phyloP scores from a whole-genome alignment of 1,140 invertebrate genomes.

The Drosophila nikananu region DNA sequence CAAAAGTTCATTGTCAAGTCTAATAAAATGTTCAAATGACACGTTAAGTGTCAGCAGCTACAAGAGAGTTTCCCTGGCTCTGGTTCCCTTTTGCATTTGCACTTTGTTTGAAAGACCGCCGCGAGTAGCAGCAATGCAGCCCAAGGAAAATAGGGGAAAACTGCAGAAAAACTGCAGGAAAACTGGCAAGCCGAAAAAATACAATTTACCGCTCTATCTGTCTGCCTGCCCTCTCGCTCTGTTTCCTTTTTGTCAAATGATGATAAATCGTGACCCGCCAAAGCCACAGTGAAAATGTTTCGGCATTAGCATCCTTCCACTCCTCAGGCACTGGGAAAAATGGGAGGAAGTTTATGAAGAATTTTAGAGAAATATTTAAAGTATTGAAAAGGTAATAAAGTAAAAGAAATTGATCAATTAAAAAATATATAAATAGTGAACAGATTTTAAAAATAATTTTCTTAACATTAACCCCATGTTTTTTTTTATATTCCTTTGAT shows the following conservation, averaged over 20 bases:
- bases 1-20: conserved; percentile 82
- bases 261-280: conserved; percentile 79
- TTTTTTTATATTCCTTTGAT: background rate
- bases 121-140: conserved; percentile 19
- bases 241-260: conserved; percentile 81
- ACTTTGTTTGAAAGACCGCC: conserved; percentile 56
- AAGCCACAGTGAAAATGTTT: conserved; percentile 71
- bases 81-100: conserved; percentile 34
- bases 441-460: background rate
- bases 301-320: conserved; percentile 38
- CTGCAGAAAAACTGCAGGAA: conserved; percentile 33
- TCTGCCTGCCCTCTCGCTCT: conserved; percentile 15
- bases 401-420: background rate
- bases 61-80: conserved; percentile 49
- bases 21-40: conserved; percentile 82
- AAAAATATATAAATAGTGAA: too few relatives aligned
- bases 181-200: conserved; percentile 53
- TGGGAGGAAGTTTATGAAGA: too few relatives aligned
- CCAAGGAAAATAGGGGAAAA: conserved; percentile 14
- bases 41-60: conserved; percentile 79
- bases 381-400: background rate
- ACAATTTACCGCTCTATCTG: conserved; percentile 44
- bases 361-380: background rate
- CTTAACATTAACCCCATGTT: background rate
- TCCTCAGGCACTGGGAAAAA: conserved; percentile 7